Percentiles rank a stretch among this genome's conserved stretches.
Conservation (phyloP, 2,888 invertebrate genomes). For the Thereva unica region DNA sequence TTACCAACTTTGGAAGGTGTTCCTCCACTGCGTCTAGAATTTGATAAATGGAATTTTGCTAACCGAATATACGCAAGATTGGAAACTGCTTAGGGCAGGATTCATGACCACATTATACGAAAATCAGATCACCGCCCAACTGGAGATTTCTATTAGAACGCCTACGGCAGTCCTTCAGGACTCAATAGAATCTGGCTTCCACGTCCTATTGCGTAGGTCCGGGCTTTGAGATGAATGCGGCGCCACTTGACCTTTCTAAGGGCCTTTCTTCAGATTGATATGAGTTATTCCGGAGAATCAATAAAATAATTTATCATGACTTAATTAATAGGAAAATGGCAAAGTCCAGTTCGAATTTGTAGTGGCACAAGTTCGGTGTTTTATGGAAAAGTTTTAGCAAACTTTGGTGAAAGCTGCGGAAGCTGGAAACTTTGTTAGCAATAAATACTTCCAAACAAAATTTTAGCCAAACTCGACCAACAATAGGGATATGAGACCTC, state of each 20-base stretch:
- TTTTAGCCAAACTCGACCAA: not conserved
- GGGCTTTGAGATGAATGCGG: too few relatives aligned
- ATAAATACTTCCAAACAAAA: conserved; percentile 31
- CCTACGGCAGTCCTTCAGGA: too few relatives aligned
- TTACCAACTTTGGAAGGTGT: conserved; percentile 24
- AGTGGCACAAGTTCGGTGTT: conserved; percentile 21
- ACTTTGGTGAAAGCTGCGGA: conserved; percentile 30
- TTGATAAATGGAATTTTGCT: conserved; percentile 33
- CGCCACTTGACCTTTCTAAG: too few relatives aligned
- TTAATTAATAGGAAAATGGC: conserved; percentile 32
- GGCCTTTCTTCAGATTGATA: too few relatives aligned
- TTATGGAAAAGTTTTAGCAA: conserved; percentile 24
- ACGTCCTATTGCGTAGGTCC: too few relatives aligned
- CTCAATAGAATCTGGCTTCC: too few relatives aligned
- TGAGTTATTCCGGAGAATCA: conserved; percentile 12
- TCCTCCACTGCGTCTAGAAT: not conserved
- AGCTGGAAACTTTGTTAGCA: conserved; percentile 25
- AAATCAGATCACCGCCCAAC: too few relatives aligned
- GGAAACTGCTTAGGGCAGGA: conserved; percentile 16
- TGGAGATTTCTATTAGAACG: too few relatives aligned
- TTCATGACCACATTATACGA: too few relatives aligned
- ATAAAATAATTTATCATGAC: conserved; percentile 28
- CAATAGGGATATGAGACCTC: too few relatives aligned
- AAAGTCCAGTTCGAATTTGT: conserved; percentile 18
- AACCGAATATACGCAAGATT: conserved; percentile 22